Percentiles rank a stretch among this genome's conserved stretches.
Conservation (phyloP, 2,888 invertebrate genomes). For the Arrhopalites spinosus region DNA sequence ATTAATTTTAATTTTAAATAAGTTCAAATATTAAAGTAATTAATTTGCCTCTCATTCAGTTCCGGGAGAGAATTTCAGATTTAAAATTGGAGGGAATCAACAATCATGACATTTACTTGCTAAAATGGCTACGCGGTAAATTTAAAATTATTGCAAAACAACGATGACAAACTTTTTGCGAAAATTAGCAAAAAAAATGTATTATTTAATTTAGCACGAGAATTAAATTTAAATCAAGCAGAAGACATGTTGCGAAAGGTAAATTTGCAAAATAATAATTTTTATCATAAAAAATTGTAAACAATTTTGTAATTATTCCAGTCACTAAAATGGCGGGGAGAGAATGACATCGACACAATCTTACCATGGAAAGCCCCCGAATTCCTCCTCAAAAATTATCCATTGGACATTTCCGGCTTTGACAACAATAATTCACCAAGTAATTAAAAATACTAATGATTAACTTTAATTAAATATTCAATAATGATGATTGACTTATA, state of each 20-base stretch:
- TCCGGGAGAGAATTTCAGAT: neutral
- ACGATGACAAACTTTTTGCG: too few relatives aligned
- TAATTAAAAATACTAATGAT: neutral
- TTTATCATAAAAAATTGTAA: too few relatives aligned
- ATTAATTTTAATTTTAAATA: too few relatives aligned
- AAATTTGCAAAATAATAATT: neutral
- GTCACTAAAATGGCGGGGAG: neutral
- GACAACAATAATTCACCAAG: slow-evolving; percentile 26
- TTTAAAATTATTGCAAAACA: too few relatives aligned
- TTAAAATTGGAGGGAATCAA: slow-evolving; percentile 5
- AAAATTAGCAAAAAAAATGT: neutral
- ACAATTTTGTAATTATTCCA: too few relatives aligned
- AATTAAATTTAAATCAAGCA: slow-evolving; percentile 12
- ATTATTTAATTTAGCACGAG: slow-evolving; percentile 1
- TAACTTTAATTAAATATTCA: neutral
- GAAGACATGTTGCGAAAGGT: slow-evolving; percentile 24
- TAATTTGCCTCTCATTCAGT: too few relatives aligned
- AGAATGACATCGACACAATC: neutral
- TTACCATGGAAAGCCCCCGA: slow-evolving; percentile 17
- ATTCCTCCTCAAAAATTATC: slow-evolving; percentile 4
- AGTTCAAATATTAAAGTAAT: too few relatives aligned
- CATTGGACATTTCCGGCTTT: slow-evolving; percentile 7
- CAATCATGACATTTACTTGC: neutral
- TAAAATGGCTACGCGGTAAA: slow-evolving; percentile 13
- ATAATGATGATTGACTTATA: neutral